Evolutionary conservation across 2,888 invertebrate species (phyloP), one percentile per base, ranked within the genome.

Genomic region (Hanleya hanleyi): DNA sequence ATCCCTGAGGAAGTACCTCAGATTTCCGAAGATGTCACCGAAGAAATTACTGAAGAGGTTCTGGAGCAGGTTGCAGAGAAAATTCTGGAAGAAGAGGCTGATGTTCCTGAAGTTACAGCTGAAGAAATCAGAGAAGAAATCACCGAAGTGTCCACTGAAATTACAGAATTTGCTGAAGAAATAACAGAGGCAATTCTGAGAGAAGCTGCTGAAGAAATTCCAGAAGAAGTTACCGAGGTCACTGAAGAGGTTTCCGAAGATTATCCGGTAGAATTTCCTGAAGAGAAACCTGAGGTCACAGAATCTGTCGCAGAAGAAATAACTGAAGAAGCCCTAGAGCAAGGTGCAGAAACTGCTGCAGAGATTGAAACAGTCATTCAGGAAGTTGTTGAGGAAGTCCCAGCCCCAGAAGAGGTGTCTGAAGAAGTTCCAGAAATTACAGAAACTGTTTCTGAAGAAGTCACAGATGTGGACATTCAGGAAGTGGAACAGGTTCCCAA

Each of bases 61-160:
- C 12, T 57, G 29, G 57, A 57, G 26, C 57, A 57, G 9, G 57
- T 57, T 1, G 32, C 57, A 1, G 57, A 57, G 57, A 29, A 57
- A 57, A 29, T 29, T 4, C 4, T 57, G 4, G 57, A 1, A 1
- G 57, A 57, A 57, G 57, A 57, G 9, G 9, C 57, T 57, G 29
- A 57, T 15, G 22, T 32, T 26, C 9, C 57, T 22, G 32, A 4
- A 7, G 32, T 29, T 26, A 29, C 29, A 7, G 69, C 73, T 41
- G 50, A 65, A 29, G 68, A 70, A 32, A 38, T 37, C 26, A 29
- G 66, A 41, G 76, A 76, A 71, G 68, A 49, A 38, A 75, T 76
- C 38, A 80, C 78, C 36, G 84, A 86, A 67, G 79, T 83, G 35
- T 82, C 83, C 35, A 51, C 47, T 6, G 68, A 72, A 49, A 61